These are phyloP conservation scores for Rana temporaria DNA, from an alignment of 2,113 vertebrate species.

Conservation along the genomic window DNA sequence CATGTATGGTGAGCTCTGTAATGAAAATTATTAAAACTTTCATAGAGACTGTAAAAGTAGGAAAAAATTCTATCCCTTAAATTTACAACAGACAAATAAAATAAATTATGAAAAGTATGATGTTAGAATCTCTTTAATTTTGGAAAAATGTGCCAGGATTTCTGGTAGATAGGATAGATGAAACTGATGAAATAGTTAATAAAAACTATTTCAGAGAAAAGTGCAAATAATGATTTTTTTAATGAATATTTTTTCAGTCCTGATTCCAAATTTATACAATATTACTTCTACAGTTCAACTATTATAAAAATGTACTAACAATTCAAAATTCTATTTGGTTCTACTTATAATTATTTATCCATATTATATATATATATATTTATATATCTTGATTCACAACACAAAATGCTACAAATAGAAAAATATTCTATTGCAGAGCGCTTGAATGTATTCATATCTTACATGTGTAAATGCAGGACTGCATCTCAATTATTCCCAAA, in stretches of 20 bases:
- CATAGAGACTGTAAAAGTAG: no score
- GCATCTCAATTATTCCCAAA: background rate
- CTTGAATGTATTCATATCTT: background rate
- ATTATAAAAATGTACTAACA: background rate
- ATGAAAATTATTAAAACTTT: no score
- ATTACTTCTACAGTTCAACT: background rate
- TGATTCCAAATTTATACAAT: background rate
- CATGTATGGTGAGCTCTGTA: no score
- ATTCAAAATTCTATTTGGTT: background rate
- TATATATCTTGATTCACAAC: constrained; percentile 15
- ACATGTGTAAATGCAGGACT: background rate
- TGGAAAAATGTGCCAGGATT: background rate
- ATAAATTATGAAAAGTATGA: no score
- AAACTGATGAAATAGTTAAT: no score
- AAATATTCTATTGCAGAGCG: background rate
- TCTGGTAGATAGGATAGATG: background rate
- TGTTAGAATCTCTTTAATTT: no score
- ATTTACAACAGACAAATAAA: no score
- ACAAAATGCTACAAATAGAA: constrained; percentile 5
- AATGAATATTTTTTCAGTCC: background rate
- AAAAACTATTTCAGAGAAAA: background rate
- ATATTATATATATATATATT: background rate
- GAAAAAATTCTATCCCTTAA: no score
- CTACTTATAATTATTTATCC: background rate
- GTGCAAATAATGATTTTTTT: constrained; percentile 9